phyloP scores from a whole-genome alignment of 2,888 invertebrate species.

The Amphipyra tragopoginis region DNA sequence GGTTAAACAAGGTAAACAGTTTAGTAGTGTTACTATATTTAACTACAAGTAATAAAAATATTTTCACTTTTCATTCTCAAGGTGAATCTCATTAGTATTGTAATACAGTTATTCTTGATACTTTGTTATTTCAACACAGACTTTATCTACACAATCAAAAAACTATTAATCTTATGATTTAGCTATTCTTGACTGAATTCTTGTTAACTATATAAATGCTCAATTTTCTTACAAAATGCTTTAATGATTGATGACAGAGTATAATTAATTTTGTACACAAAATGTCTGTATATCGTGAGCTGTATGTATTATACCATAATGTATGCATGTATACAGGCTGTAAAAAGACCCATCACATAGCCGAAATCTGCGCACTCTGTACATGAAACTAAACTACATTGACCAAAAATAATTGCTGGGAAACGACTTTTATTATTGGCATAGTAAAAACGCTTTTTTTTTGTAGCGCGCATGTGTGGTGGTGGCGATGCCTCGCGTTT shows the following conservation, averaged over 20 bases:
- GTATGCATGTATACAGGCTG: no score
- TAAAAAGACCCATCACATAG: no score
- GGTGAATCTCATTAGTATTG: conserved; percentile 20
- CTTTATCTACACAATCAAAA: conserved; percentile 22
- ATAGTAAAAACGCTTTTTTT: no score
- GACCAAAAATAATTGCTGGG: no score
- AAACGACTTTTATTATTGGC: no score
- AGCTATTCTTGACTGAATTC: conserved; percentile 9
- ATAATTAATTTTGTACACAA: not conserved
- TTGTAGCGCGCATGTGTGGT: no score
- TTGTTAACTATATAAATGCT: conserved; percentile 14
- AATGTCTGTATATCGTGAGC: not conserved
- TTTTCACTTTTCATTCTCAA: conserved; percentile 28
- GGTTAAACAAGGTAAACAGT: conserved; percentile 11
- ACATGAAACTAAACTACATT: no score
- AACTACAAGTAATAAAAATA: conserved; percentile 28
- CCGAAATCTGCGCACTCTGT: no score
- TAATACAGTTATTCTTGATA: no score
- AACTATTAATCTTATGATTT: conserved; percentile 23
- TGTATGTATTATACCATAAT: no score
- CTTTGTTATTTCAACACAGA: conserved; percentile 10
- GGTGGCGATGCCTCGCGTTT: no score
- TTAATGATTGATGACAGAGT: not conserved
- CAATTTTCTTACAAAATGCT: not conserved
- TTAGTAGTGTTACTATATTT: conserved; percentile 29